phyloP scores from a whole-genome alignment of 1,140 invertebrate genomes.

The Ceratina japonica region DNA sequence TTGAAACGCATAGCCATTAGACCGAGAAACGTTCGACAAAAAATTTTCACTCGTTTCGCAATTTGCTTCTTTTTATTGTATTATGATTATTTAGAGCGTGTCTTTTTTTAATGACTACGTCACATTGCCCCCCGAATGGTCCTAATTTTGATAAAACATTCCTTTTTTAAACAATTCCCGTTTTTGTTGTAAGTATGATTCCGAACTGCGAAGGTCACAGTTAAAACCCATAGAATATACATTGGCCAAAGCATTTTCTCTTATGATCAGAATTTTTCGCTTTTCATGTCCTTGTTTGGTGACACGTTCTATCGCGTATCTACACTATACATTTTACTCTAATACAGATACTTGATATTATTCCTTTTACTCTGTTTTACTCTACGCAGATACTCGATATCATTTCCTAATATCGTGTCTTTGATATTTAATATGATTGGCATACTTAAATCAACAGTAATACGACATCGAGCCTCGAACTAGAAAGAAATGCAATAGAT shows the following conservation, averaged over 20 bases:
- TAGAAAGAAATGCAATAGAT: constrained; percentile 39
- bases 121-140: neutral
- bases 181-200: no score
- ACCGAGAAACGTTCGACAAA: neutral
- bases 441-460: constrained; percentile 8
- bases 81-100: neutral
- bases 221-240: no score
- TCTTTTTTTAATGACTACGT: no score
- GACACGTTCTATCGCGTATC: no score
- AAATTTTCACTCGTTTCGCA: neutral
- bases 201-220: no score
- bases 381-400: constrained; percentile 7
- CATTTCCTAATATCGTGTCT: constrained; percentile 24
- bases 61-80: neutral
- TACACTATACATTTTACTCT: neutral
- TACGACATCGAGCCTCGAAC: neutral
- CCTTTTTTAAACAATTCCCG: no score
- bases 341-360: constrained; percentile 22
- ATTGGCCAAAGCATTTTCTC: no score
- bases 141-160: no score
- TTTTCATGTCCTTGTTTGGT: no score
- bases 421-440: constrained; percentile 33
- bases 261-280: no score
- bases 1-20: neutral
- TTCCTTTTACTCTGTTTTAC: neutral